Evolutionary conservation across 2,888 invertebrate genomes (phyloP).

Genomic region (Pyrrhia umbra): DNA sequence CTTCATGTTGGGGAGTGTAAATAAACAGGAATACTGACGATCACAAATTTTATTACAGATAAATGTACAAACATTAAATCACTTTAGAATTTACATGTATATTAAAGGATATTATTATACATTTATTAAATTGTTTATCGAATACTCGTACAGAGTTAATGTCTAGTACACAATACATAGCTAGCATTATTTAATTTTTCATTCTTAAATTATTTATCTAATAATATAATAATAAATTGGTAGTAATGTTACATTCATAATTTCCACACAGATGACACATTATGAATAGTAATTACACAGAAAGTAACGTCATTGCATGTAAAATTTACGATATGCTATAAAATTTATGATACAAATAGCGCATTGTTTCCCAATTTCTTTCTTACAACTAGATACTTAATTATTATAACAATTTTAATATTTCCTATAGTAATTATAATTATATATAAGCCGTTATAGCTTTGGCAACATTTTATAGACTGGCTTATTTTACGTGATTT

Average conservation of each 20-base stretch:
- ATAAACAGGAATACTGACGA: slow-evolving; percentile 50
- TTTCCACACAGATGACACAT: slow-evolving; percentile 51
- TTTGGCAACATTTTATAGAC: slow-evolving; percentile 68
- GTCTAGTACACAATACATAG: slow-evolving; percentile 46
- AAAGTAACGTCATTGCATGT: slow-evolving; percentile 55
- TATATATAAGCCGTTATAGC: slow-evolving; percentile 54
- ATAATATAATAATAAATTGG: slow-evolving; percentile 42
- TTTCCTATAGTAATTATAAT: slow-evolving; percentile 22
- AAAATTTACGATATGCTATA: slow-evolving; percentile 80
- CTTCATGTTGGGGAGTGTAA: background rate
- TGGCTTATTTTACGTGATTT: slow-evolving; percentile 45
- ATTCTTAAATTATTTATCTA: slow-evolving; percentile 34
- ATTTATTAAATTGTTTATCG: slow-evolving; percentile 43
- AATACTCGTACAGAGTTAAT: slow-evolving; percentile 44
- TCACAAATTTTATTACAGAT: slow-evolving; percentile 66
- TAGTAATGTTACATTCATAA: slow-evolving; percentile 42
- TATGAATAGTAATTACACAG: slow-evolving; percentile 53
- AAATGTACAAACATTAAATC: slow-evolving; percentile 64
- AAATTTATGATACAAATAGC: slow-evolving; percentile 85
- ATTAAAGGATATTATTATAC: slow-evolving; percentile 33
- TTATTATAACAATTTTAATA: slow-evolving; percentile 37
- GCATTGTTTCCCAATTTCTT: slow-evolving; percentile 87
- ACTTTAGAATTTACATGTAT: slow-evolving; percentile 46
- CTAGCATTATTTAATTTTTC: slow-evolving; percentile 49
- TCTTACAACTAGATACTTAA: slow-evolving; percentile 62